phyloP scores from a whole-genome alignment of 2,888 invertebrate genomes.

The Parnassius orleans region DNA sequence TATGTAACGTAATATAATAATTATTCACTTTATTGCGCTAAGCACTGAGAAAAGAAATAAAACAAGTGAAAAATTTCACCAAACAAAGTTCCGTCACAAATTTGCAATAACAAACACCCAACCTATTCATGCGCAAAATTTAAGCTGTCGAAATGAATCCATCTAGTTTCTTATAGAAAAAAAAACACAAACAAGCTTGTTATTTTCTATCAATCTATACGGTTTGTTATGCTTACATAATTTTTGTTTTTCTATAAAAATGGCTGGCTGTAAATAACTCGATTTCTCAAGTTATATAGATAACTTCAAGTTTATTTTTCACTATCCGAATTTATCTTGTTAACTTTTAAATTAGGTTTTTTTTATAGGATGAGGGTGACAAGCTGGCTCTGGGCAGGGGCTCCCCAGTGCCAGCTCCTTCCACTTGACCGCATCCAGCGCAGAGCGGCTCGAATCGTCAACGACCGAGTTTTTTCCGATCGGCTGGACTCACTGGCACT shows the following conservation, averaged over 20 bases:
- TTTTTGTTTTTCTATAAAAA: not conserved
- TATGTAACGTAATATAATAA: not conserved
- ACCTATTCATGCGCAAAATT: conserved; percentile 15
- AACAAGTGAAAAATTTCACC: conserved; percentile 1
- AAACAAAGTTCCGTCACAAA: conserved; percentile 4
- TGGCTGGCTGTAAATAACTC: too few relatives aligned
- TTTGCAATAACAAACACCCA: conserved; percentile 6
- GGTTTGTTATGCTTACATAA: conserved; percentile 10
- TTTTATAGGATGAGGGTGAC: too few relatives aligned
- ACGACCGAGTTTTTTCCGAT: too few relatives aligned
- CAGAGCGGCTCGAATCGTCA: too few relatives aligned
- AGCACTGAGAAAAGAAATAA: not conserved
- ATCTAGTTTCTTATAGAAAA: conserved; percentile 2
- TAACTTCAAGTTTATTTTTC: too few relatives aligned
- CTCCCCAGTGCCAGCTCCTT: too few relatives aligned
- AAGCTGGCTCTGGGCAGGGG: too few relatives aligned
- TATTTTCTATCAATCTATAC: not conserved
- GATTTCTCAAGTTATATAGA: too few relatives aligned
- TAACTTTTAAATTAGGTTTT: too few relatives aligned
- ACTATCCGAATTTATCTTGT: too few relatives aligned
- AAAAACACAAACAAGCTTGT: not conserved
- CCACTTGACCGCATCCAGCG: too few relatives aligned
- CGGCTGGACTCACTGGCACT: too few relatives aligned
- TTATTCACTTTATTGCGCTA: not conserved
- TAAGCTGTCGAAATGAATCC: conserved; percentile 8